Evolutionary conservation across 2,888 invertebrate genomes (phyloP).

Genomic region (Netelia melanura): DNA sequence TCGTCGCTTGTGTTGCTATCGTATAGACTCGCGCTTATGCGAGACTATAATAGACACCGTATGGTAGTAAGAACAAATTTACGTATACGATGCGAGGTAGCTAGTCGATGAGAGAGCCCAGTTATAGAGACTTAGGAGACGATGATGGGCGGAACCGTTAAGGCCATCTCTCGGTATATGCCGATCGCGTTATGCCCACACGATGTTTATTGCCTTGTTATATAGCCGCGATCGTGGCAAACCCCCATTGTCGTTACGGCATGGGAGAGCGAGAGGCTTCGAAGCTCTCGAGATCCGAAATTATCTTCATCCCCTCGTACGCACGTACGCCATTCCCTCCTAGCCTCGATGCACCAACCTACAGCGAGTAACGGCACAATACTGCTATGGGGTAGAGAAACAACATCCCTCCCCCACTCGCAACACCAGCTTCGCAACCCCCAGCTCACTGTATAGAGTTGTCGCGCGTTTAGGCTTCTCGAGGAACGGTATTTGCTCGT

Average conservation of each 20-base stretch:
- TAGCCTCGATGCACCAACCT: conserved; percentile 41
- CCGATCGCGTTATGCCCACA: conserved; percentile 26
- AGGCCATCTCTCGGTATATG: conserved; percentile 18
- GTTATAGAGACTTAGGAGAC: conserved; percentile 51
- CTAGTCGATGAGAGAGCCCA: conserved; percentile 19
- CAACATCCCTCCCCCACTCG: neutral
- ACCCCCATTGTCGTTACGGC: conserved; percentile 51
- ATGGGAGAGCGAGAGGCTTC: neutral
- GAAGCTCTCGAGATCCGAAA: conserved; percentile 23
- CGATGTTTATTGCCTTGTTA: conserved; percentile 64
- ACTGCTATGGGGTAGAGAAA: neutral
- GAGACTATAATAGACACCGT: neutral
- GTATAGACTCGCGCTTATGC: neutral
- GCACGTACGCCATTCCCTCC: conserved; percentile 51
- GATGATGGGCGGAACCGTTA: conserved; percentile 49
- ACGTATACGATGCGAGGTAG: conserved; percentile 41
- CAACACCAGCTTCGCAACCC: neutral
- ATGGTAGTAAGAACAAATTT: conserved; percentile 54
- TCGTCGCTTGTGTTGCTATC: neutral
- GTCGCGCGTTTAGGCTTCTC: neutral
- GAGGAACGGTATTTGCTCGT: neutral
- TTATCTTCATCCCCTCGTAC: conserved; percentile 37
- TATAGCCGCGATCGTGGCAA: conserved; percentile 45
- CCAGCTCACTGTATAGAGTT: neutral
- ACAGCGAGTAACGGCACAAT: neutral